Conservation (phyloP, 37 sponge, comb jelly and placozoan genomes). For the Chondrilla cf. caribensis region DNA sequence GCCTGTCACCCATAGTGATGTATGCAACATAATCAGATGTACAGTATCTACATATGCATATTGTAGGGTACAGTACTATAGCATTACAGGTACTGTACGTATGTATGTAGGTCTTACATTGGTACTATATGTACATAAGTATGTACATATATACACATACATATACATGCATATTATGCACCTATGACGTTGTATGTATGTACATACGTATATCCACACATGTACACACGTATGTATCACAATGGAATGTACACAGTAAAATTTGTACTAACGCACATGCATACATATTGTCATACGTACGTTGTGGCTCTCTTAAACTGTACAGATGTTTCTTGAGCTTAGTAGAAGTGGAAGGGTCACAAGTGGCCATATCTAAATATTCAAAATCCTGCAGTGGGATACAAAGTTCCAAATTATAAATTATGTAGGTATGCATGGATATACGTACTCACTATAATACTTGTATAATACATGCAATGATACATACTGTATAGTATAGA, state of each 20-base stretch:
- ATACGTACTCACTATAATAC: too few species aligned
- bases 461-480: too few species aligned
- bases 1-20: too few species aligned
- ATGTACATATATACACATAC: too few species aligned
- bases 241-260: not conserved
- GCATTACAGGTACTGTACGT: too few species aligned
- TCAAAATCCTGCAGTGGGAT: not conserved
- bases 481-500: too few species aligned
- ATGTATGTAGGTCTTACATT: too few species aligned
- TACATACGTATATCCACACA: not conserved
- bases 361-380: not conserved
- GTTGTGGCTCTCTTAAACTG: not conserved
- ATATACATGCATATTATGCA: not conserved
- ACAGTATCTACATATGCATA: too few species aligned
- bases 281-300: not conserved
- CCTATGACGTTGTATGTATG: not conserved
- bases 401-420: not conserved
- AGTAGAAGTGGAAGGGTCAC: not conserved
- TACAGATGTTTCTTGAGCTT: not conserved
- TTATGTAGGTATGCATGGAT: too few species aligned
- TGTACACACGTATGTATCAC: not conserved
- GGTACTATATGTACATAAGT: too few species aligned
- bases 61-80: too few species aligned
- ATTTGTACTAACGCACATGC: not conserved
- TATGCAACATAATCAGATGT: too few species aligned